Evolutionary conservation across 2,113 vertebrate genomes (phyloP), one percentile per base, ranked within the genome.

Genomic region (Arothron firmamentum): DNA sequence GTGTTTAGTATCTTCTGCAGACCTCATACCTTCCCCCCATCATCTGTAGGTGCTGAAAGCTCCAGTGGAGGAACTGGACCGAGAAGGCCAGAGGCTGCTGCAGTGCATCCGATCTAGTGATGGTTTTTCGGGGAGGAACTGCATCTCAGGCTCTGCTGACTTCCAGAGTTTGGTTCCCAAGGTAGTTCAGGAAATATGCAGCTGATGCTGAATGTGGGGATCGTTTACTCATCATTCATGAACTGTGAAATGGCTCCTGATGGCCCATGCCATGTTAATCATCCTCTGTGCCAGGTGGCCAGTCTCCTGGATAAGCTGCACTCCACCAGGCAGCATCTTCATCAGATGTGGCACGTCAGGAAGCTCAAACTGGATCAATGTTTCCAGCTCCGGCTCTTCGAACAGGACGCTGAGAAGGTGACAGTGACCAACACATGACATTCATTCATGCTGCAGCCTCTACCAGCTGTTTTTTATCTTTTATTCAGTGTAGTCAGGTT

Each of bases 361-460:
- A 99, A 99, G 70, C 83, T 98, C 81, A 99, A 98, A 83, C 82
- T 99, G 75, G 97, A 99, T 87, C 97, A 99, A 87, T 99, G 97
- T 75, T 99, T 99, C 82, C 97, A 99, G 84, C 91, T 99, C 19
- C 90, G 97, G 11, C 95, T 99, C 51, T 99, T 98, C 14, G 96
- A 98, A 66, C 96, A 99, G 80, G 97, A 99, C 28, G 97, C 97
- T 0, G 96, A 99, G 82, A 99, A 98, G 93, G 97, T 98, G 88
- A 82, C 90, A 16, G 45, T n/a, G 4, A 6, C 16, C n/a, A 1
- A 20, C 14, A 28, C 25, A 28, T 28, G 25, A 28, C 34, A 12
- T 12, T 11, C 34, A 38, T 38, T 38, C 34, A 9, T 2, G 34
- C 34, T 12, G 34, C 34, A 38, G 34, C 34, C 34, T 38, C 34